Evolutionary conservation across 2,888 invertebrate species (phyloP).

Genomic region (Helobdella robusta): DNA sequence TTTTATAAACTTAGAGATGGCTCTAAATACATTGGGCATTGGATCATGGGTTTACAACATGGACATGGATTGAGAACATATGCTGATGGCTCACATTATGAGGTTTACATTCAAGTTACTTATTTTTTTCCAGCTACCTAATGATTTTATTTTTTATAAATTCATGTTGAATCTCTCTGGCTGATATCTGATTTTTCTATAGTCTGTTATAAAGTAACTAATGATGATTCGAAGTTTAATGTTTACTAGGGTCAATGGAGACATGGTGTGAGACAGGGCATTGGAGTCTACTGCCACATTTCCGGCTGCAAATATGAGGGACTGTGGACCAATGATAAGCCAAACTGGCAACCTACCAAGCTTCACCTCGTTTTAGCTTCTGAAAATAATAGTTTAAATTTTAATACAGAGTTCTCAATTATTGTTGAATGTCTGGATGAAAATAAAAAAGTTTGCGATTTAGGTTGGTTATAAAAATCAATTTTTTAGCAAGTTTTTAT

Average conservation of each 20-base stretch:
- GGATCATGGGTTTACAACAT: slow-evolving; percentile 45
- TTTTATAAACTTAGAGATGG: slow-evolving; percentile 12
- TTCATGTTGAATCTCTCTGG: no score
- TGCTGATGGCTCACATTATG: slow-evolving; percentile 44
- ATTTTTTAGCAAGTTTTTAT: not conserved
- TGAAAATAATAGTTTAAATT: not conserved
- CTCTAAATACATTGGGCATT: slow-evolving; percentile 39
- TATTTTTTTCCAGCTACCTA: no score
- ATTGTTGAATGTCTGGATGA: slow-evolving; percentile 19
- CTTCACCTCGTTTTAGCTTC: slow-evolving; percentile 29
- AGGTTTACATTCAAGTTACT: slow-evolving; percentile 37
- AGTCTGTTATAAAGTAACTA: no score
- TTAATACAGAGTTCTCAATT: not conserved
- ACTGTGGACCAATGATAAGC: slow-evolving; percentile 43
- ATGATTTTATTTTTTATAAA: no score
- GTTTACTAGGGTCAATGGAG: slow-evolving; percentile 45
- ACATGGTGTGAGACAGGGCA: slow-evolving; percentile 44
- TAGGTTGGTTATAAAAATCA: not conserved
- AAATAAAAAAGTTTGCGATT: slow-evolving; percentile 10
- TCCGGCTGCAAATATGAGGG: slow-evolving; percentile 46
- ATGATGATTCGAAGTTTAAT: no score
- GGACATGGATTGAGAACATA: slow-evolving; percentile 44
- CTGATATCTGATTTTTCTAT: no score
- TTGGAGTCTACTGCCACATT: slow-evolving; percentile 42
- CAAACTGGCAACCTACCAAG: slow-evolving; percentile 40